Base-by-base conservation (phyloP, 2,888 invertebrate genomes). In the Ophion costatus region DNA sequence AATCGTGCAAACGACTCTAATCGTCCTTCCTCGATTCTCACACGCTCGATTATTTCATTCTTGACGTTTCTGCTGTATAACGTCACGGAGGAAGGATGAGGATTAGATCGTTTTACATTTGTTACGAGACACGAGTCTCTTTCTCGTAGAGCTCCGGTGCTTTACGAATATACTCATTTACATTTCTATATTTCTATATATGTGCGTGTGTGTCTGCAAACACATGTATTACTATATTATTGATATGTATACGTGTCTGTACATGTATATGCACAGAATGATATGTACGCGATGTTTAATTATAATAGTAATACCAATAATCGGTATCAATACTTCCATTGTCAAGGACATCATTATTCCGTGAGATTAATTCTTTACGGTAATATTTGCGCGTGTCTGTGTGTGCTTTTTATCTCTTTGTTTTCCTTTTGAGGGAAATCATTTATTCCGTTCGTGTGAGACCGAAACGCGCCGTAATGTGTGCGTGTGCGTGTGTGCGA, bases 271-370 rank as follows among this genome's bases (percentile, higher is more conserved):
- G 61, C 51, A 70, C 67, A 17, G 63, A 74, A 74, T 84, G 85
- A 87, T 87, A 87, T 86, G 84, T 85, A 82, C 69, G 86, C 82
- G 85, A 85, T 85, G 66, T 80, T 64, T 76, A 51, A 78, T 84
- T 80, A 64, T 81, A 70, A 82, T 83, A 84, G 70, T 67, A 57
- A 86, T 86, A 84, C 86, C 86, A 86, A 83, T 77, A 81, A 75
- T 80, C 80, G 82, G 75, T 71, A 82, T 83, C 22, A 29, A 42
- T 67, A 74, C 75, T 84, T 78, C 74, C 75, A 84, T 78, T 75
- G 78, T 84, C 83, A 80, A 74, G 70, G 81, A 63, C 73, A 77
- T 70, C 33, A 33, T 70, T 64, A 33, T 33, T n/a, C 38, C n/a
- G 17, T 17, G n/a, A 14, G 20, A 1, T 22, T 20, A 9, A 20